phyloP scores from a whole-genome alignment of 1,140 invertebrate genomes.

The Drosophila seguyi region DNA sequence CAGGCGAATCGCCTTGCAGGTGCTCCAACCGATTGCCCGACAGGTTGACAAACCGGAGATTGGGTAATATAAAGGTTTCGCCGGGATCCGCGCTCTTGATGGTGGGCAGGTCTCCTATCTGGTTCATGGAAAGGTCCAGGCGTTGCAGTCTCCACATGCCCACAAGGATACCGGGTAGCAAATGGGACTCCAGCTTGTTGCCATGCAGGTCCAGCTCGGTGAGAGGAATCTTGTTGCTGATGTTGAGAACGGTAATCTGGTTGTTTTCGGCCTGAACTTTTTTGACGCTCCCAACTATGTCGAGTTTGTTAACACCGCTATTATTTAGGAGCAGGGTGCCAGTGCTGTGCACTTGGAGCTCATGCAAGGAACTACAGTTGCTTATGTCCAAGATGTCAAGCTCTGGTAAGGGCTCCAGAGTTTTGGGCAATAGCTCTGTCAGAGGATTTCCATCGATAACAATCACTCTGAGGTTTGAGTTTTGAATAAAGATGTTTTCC shows the following conservation, averaged over 20 bases:
- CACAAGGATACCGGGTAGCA: conserved; percentile 20
- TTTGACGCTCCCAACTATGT: conserved; percentile 47
- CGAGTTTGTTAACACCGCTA: conserved; percentile 34
- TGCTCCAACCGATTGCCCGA: conserved; percentile 1
- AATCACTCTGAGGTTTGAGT: conserved; percentile 44
- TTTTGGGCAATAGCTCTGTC: conserved; percentile 10
- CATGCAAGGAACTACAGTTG: conserved; percentile 24
- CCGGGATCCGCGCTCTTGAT: not conserved
- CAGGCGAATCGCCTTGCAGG: not conserved
- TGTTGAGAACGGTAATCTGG: conserved; percentile 38
- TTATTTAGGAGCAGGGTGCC: conserved; percentile 24
- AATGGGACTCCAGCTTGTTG: conserved; percentile 41
- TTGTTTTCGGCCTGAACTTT: conserved; percentile 60
- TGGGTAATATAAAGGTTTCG: not conserved
- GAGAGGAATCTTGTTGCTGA: conserved; percentile 46
- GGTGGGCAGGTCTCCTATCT: conserved; percentile 29
- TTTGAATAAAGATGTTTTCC: conserved; percentile 36
- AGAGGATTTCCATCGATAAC: conserved; percentile 49
- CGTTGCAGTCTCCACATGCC: conserved; percentile 69
- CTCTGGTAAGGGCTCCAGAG: conserved; percentile 27
- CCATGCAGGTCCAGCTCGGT: conserved; percentile 61
- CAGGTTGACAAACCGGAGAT: conserved; percentile 4
- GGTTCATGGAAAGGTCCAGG: conserved; percentile 66
- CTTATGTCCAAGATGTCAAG: conserved; percentile 56
- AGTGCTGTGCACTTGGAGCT: conserved; percentile 42